Evolutionary conservation across 2,888 invertebrate species (phyloP), one percentile per base, ranked within the genome.

Genomic region (Drosophila phalerata): DNA sequence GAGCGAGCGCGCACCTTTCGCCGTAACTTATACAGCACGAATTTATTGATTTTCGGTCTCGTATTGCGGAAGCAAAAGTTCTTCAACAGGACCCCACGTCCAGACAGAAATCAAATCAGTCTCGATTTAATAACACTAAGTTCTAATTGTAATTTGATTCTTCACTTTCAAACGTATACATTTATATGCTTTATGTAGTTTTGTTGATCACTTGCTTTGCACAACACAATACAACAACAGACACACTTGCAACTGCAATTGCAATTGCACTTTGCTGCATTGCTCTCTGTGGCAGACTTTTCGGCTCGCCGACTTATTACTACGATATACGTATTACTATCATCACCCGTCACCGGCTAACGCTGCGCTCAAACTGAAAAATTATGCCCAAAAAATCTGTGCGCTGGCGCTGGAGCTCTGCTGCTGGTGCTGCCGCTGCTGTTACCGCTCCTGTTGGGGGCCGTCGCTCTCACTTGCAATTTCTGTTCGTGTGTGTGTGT

Each of bases 1-100:
- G 77, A 82, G 70, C 75, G 78, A 80, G 79, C 84, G 87, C 89
- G 90, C 90, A 90, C 91, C 91, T 90, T 90, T 91, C 83, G 86
- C 88, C 90, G 90, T 90, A 90, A 90, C 85, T 89, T 85, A 91
- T 91, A 91, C 91, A 91, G 89, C 90, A 91, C 90, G 90, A 81
- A 91, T 88, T 90, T 91, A 91, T 91, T 77, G 91, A 91, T 91
- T 91, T 91, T 91, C 65, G 73, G 75, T 69, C 69, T 73, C 71
- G 70, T 81, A 80, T 75, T 86, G 87, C 89, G 84, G 89, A 86
- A 88, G 84, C 87, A 78, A 88, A 78, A 79, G 65, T 77, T 77
- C 77, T 79, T 77, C 64, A 81, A 73, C 73, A 80, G 77, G 74
- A 80, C 63, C 56, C 70, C 66, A 74, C 62, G 56, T 37, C 79